Evolutionary conservation across 2,797 vertebrate genomes (phyloP), one percentile per base, ranked within the genome.

Genomic region (Xyrichtys novacula): DNA sequence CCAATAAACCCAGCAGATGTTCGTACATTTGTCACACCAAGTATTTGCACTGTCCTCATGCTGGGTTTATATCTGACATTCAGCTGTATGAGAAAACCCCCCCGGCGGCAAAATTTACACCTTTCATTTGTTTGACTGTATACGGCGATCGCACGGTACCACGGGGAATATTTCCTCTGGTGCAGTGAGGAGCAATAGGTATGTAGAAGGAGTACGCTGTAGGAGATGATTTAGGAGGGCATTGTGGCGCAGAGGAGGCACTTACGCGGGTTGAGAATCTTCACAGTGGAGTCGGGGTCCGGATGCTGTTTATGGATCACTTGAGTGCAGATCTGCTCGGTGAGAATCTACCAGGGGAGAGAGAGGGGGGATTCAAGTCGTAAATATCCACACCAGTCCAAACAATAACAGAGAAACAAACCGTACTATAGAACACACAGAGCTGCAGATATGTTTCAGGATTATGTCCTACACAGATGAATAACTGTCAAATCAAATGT

Each of bases 231-330:
- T 89, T 85, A 90, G 57, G 74, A 56, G 78, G 75, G 74, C 11
- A 6, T 58, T 43, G 88, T 49, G 85, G 75, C 60, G 46, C 63
- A 47, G 77, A 60, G 84, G 79, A 85, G 73, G 71, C 67, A 93
- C 98, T 96, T 95, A 99, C 98, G 96, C 82, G 98, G 97, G 91
- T 97, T 99, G 90, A 98, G 95, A 84, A 99, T 97, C 94, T 98
- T 98, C 85, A 98, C 94, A 17, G 95, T 90, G 80, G 98, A 99
- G 94, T 99, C 98, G 16, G 97, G 96, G 85, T 99, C 98, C 82
- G 97, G 97, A 90, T 98, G 98, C 65, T 98, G 98, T 87, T 98
- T 99, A 92, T 98, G 98, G 85, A 98, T 94, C 80, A 99, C 98
- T 88, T 99, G 97, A 84, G 98, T 99, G 86, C 96, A 96, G 93